These are phyloP conservation scores for Thaumetopoea pityocampa DNA, from an alignment of 1,140 invertebrate genomes.

Conservation along the genomic window DNA sequence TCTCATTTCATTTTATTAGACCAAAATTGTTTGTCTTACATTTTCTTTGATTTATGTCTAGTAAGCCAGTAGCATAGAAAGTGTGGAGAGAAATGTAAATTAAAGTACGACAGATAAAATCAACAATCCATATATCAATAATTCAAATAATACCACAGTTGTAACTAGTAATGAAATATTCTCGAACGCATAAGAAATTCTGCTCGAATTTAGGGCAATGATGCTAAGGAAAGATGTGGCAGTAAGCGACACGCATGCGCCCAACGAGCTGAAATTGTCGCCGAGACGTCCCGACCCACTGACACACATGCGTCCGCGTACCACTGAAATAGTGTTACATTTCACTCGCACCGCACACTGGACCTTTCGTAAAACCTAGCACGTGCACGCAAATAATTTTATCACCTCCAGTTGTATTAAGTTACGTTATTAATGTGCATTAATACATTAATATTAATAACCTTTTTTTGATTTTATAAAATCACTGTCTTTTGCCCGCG, in stretches of 20 bases:
- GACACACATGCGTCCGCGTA: conserved; percentile 42
- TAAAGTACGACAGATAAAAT: background rate
- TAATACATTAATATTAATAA: no score
- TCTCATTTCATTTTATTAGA: no score
- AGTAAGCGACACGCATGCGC: conserved; percentile 11
- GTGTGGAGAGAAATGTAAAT: no score
- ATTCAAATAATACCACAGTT: background rate
- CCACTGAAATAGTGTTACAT: conserved; percentile 36
- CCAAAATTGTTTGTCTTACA: no score
- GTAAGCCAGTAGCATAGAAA: no score
- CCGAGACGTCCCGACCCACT: conserved; percentile 50
- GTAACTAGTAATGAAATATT: conserved; percentile 3
- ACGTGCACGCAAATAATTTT: background rate
- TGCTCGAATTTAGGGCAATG: conserved; percentile 20
- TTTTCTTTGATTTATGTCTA: no score
- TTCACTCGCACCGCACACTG: conserved; percentile 5
- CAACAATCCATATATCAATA: background rate
- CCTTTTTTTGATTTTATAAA: no score
- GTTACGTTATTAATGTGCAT: no score
- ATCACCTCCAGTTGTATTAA: no score
- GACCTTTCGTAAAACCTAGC: background rate
- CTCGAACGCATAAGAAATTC: conserved; percentile 17
- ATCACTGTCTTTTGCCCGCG: no score
- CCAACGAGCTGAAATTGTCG: conserved; percentile 47
- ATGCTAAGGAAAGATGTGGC: conserved; percentile 16